Evolutionary conservation across 2,888 invertebrate genomes (phyloP), one percentile per base, ranked within the genome.

Genomic region (Apotomis capreana): DNA sequence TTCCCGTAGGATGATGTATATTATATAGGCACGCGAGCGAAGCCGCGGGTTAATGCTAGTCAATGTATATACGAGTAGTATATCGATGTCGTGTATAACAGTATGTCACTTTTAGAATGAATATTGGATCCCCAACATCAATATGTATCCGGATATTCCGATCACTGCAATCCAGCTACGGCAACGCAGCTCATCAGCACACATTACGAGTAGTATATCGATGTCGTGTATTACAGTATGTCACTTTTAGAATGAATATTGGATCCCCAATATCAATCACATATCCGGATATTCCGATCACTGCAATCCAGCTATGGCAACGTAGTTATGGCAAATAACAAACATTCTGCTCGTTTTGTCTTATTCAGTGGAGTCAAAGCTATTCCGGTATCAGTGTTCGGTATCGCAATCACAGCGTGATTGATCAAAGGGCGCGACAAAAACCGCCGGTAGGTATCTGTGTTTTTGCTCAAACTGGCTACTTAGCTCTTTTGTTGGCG

Each of bases 401-500:
- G 52, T 61, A 68, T 57, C 67, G 26, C 61, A 68, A 67, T 57
- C 61, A 52, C 65, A 40, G 59, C 44, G 40, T 71, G 71, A 71
- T 71, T 71, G 71, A 71, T 71, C 67, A 68, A 71, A 68, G 67
- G 70, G 54, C 60, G 60, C 26, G 57, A 71, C 67, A 71, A 71
- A 71, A 71, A 71, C 61, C 60, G 54, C 57, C 65, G 60, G 26
- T 26, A 26, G n/a, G n/a, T 71, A 68, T 71, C 71, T 67, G 51
- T 62, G 65, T 68, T 71, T 71, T 71, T 71, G 71, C 61, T 52
- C 61, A 71, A 67, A 68, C 71, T 44, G 71, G 40, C 71, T 71
- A 71, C 71, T 71, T 71, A 71, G 71, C 71, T 71, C 67, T 68
- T 67, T 71, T 71, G 71, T 71, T 68, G 57, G 64, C 15, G 55